Evolutionary conservation across 1,140 invertebrate species (phyloP), one percentile per base, ranked within the genome.

Genomic region (Pristionchus pacificus): DNA sequence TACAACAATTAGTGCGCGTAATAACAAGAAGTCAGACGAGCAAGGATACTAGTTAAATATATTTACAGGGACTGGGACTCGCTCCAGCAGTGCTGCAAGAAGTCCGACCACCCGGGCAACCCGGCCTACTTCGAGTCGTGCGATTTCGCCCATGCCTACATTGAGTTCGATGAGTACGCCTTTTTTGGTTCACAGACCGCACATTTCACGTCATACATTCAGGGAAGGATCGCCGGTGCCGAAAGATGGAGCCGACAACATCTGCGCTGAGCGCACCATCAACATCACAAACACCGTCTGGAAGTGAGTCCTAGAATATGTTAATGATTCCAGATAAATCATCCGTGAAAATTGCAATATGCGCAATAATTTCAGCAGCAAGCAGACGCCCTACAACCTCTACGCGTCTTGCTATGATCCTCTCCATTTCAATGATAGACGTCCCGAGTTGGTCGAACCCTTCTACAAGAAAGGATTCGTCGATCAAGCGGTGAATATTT

Each of bases 81-180:
- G 25, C 65, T 67, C 2, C 2, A 57, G 33, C 2, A 61, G n/a
- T 67, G 65, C 65, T 67, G 65, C 29, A 30, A 30, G 19, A 25
- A 67, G 19, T 19, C 38, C 38, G 38, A 19, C 6, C n/a, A n/a
- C n/a, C n/a, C 58, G 28, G 38, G 30, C 24, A 65, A 59, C 69
- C 65, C 77, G 59, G 70, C 74, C n/a, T 64, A 68, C 67, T 63
- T 77, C 57, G 73, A 74, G 14, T 72, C 67, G 19, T 80, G 79
- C 65, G 76, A 80, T 38, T 80, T 80, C 59, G 65, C 79, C 10
- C 49, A n/a, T n/a, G n/a, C 70, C 32, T 80, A 76, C 70, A 71
- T 80, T 30, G 57, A 68, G 2, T 24, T 80, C 1, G 70, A 72
- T 32, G 19, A 19, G 38, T 49, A n/a, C n/a, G n/a, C n/a, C n/a